phyloP scores from a whole-genome alignment of 2,888 invertebrate species.

The Limnephilus lunatus region DNA sequence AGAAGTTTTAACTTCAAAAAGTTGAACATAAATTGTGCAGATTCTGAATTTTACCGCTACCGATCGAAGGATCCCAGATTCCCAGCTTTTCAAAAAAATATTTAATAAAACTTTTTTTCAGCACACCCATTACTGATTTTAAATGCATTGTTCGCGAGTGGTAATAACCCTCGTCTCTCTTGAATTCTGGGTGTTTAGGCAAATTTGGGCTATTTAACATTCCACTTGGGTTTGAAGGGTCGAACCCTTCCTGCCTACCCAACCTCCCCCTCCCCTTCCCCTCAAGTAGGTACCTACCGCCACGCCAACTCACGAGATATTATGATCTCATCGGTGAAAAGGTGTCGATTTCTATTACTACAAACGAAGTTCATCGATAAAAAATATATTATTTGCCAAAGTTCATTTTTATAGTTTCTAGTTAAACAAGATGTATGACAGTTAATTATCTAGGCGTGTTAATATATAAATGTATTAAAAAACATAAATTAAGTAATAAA shows the following conservation, averaged over 20 bases:
- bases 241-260: slow-evolving; percentile 51
- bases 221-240: slow-evolving; percentile 39
- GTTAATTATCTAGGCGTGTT: background rate
- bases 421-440: background rate
- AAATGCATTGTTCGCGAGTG: slow-evolving; percentile 33
- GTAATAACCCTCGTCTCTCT: slow-evolving; percentile 46
- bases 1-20: no score
- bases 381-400: background rate
- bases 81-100: background rate
- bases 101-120: background rate
- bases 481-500: slow-evolving; percentile 24
- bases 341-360: slow-evolving; percentile 30
- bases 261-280: slow-evolving; percentile 23
- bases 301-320: slow-evolving; percentile 37
- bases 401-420: background rate
- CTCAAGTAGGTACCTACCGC: background rate
- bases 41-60: background rate
- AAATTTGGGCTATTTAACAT: slow-evolving; percentile 57
- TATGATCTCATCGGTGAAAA: slow-evolving; percentile 47
- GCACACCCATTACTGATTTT: slow-evolving; percentile 19
- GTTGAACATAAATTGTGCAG: no score
- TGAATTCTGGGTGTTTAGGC: slow-evolving; percentile 56
- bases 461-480: background rate
- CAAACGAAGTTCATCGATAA: background rate
- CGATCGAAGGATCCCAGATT: background rate